Percentiles rank a stretch among this genome's conserved stretches.
phyloP scores from a whole-genome alignment of 2,888 invertebrate genomes.

The Cheilosia vernalis region DNA sequence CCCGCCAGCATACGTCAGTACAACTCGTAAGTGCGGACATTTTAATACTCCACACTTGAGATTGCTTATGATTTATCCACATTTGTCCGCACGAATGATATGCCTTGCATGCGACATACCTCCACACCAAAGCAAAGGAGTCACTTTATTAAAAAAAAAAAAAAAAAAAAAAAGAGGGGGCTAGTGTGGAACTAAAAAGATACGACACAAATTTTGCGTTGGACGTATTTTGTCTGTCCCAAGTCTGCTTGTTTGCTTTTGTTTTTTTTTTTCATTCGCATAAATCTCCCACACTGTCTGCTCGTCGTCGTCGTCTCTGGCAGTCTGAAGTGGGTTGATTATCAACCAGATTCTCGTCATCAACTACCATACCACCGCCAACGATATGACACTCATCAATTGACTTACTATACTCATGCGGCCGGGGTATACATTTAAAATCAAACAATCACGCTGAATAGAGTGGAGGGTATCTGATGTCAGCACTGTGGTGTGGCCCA shows the following conservation, averaged over 20 bases:
- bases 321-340: slow-evolving; percentile 66
- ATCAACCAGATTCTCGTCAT: slow-evolving; percentile 51
- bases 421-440: slow-evolving; percentile 31
- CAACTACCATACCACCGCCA: slow-evolving; percentile 2
- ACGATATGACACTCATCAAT: slow-evolving; percentile 61
- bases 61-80: slow-evolving; percentile 66
- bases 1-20: not conserved
- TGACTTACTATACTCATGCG: slow-evolving; percentile 18
- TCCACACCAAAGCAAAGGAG: slow-evolving; percentile 40
- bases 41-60: slow-evolving; percentile 56
- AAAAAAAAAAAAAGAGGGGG: slow-evolving; percentile 3
- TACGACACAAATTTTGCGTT: slow-evolving; percentile 59
- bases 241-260: slow-evolving; percentile 59
- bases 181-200: slow-evolving; percentile 19
- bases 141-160: not conserved
- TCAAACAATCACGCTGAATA: slow-evolving; percentile 39
- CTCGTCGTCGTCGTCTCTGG: slow-evolving; percentile 26
- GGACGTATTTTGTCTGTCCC: slow-evolving; percentile 66
- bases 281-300: slow-evolving; percentile 71
- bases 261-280: slow-evolving; percentile 5
- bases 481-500: slow-evolving; percentile 37
- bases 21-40: slow-evolving; percentile 50
- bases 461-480: slow-evolving; percentile 13
- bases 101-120: not conserved
- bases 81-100: slow-evolving; percentile 63